These are phyloP conservation scores for Brachyalestes nurse DNA, from an alignment of 2,797 vertebrate genomes.

Conservation along the genomic window DNA sequence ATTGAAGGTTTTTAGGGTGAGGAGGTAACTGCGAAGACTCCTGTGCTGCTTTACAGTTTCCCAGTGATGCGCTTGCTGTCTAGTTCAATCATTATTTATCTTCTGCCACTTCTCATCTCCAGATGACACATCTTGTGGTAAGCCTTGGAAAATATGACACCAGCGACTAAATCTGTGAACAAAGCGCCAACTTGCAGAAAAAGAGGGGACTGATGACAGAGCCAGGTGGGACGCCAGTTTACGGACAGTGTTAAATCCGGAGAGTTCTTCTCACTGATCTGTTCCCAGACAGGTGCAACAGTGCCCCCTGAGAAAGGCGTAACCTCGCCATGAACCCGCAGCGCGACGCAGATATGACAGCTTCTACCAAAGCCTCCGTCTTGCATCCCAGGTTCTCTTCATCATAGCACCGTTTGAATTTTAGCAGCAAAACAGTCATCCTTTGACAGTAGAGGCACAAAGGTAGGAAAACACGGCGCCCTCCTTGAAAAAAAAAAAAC, in stretches of 20 bases:
- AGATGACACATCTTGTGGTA: not conserved
- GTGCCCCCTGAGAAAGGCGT: constrained; percentile 74
- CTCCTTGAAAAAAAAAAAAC: constrained; percentile 35
- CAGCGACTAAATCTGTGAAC: constrained; percentile 26
- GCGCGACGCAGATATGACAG: constrained; percentile 76
- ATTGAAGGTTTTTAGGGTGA: not conserved
- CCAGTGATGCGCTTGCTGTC: not conserved
- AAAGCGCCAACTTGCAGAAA: constrained; percentile 28
- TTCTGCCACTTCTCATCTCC: not conserved
- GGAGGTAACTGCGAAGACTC: not conserved
- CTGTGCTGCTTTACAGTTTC: not conserved
- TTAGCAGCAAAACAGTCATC: constrained; percentile 55
- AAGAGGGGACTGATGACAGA: constrained; percentile 29
- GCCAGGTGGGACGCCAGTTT: constrained; percentile 51
- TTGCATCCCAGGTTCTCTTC: constrained; percentile 53
- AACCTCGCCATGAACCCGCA: constrained; percentile 75
- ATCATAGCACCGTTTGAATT: constrained; percentile 59
- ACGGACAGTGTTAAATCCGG: constrained; percentile 66
- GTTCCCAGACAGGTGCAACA: constrained; percentile 66
- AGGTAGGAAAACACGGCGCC: constrained; percentile 52
- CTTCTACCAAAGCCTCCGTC: constrained; percentile 70
- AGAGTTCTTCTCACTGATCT: constrained; percentile 62
- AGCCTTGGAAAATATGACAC: constrained; percentile 16
- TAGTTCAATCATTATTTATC: constrained; percentile 2
- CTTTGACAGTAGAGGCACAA: constrained; percentile 60